Percentiles rank a stretch among this genome's conserved stretches.
Evolutionary conservation across 1,140 invertebrate genomes (phyloP).

Genomic region (Drosophila santomea): DNA sequence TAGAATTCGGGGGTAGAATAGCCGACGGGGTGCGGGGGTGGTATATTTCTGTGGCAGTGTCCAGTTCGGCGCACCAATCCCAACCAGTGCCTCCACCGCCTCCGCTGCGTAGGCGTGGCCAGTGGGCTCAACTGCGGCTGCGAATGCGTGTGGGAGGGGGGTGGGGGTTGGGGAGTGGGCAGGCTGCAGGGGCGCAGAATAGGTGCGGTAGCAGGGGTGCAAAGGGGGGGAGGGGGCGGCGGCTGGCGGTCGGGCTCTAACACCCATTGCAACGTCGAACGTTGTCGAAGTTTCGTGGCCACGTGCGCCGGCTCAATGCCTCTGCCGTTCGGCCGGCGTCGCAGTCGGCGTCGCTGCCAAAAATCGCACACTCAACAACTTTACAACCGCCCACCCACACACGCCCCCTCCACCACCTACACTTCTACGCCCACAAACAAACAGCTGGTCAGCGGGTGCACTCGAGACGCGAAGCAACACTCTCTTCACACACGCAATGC

Average conservation of each 20-base stretch:
- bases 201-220: background rate
- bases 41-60: slow-evolving; percentile 39
- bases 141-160: slow-evolving; percentile 44
- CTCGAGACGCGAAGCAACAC: slow-evolving; percentile 3
- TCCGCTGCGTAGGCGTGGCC: slow-evolving; percentile 72
- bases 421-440: slow-evolving; percentile 9
- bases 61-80: slow-evolving; percentile 78
- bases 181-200: background rate
- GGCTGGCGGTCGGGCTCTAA: background rate
- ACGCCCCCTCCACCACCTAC: background rate
- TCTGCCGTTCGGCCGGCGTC: slow-evolving; percentile 2
- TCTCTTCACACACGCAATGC: slow-evolving; percentile 1
- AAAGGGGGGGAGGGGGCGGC: background rate
- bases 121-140: slow-evolving; percentile 57
- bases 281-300: slow-evolving; percentile 63
- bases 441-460: slow-evolving; percentile 42
- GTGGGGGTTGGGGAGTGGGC: background rate
- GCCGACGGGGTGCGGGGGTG: background rate
- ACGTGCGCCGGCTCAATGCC: slow-evolving; percentile 62
- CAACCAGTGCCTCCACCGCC: slow-evolving; percentile 73
- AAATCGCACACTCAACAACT: slow-evolving; percentile 43
- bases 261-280: slow-evolving; percentile 50
- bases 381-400: background rate
- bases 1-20: slow-evolving; percentile 1
- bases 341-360: slow-evolving; percentile 17